These are phyloP conservation scores for Omphaloscelis lunosa DNA, from an alignment of 2,888 invertebrate genomes.

Conservation along the genomic window DNA sequence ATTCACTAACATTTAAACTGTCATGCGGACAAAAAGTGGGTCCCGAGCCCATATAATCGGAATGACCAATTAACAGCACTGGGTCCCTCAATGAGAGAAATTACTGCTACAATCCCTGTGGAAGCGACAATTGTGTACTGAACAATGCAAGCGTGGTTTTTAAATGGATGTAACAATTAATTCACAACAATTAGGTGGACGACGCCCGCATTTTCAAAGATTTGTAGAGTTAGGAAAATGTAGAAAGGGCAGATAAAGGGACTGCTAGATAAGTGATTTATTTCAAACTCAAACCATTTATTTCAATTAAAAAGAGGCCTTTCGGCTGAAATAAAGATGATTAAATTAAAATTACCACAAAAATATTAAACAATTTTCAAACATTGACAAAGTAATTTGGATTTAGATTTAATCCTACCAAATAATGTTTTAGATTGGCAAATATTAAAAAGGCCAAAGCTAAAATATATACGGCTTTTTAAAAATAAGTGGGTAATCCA, in stretches of 20 bases:
- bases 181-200: slow-evolving; percentile 89
- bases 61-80: slow-evolving; percentile 81
- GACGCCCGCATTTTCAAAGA: slow-evolving; percentile 88
- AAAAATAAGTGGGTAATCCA: slow-evolving; percentile 46
- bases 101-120: slow-evolving; percentile 85
- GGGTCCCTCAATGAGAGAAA: slow-evolving; percentile 81
- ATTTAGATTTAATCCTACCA: not conserved
- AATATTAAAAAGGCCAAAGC: not conserved
- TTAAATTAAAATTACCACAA: not conserved
- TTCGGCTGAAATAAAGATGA: too few species aligned
- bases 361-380: not conserved
- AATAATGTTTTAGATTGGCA: not conserved
- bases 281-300: too few species aligned
- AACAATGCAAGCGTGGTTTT: slow-evolving; percentile 88
- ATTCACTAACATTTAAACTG: slow-evolving; percentile 36
- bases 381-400: not conserved
- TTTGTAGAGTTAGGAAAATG: slow-evolving; percentile 68
- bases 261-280: not conserved
- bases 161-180: slow-evolving; percentile 91
- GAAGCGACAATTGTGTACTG: slow-evolving; percentile 84
- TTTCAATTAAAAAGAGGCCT: too few species aligned
- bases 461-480: slow-evolving; percentile 14
- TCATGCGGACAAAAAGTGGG: slow-evolving; percentile 37
- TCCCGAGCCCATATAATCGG: slow-evolving; percentile 76
- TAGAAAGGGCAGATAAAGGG: slow-evolving; percentile 56